phyloP scores from a whole-genome alignment of 2,113 vertebrate species.

The Muntiacus reevesi region DNA sequence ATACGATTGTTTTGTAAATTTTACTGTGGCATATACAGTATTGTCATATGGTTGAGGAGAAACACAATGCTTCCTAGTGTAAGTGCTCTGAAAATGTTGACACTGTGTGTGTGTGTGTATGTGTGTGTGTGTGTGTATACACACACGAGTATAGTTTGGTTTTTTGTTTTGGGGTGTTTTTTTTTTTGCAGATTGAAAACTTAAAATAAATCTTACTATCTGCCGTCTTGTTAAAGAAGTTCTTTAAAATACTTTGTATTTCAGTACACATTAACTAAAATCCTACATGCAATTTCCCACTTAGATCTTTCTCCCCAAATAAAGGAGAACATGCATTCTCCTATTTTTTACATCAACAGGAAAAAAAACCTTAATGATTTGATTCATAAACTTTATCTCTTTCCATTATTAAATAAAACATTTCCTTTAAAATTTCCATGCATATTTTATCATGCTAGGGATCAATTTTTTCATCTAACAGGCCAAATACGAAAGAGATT shows the following conservation, averaged over 20 bases:
- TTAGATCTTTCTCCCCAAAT: neutral
- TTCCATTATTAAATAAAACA: neutral
- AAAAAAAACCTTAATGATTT: neutral
- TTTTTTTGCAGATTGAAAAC: slow-evolving; percentile 76
- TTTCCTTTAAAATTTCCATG: neutral
- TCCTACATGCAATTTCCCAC: neutral
- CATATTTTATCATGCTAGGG: neutral
- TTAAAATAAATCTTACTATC: slow-evolving; percentile 79
- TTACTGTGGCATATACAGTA: slow-evolving; percentile 51
- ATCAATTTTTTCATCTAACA: neutral
- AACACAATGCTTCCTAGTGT: slow-evolving; percentile 52
- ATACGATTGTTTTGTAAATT: slow-evolving; percentile 59
- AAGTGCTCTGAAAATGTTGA: slow-evolving; percentile 74
- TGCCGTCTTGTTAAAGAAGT: slow-evolving; percentile 65
- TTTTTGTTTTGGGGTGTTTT: neutral
- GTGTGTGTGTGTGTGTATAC: neutral
- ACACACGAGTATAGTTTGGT: neutral
- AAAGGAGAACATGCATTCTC: neutral
- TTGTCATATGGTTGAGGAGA: slow-evolving; percentile 49
- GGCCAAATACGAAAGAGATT: neutral
- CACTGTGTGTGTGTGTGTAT: slow-evolving; percentile 55
- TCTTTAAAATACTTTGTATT: slow-evolving; percentile 56
- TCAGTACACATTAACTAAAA: slow-evolving; percentile 5
- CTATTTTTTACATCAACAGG: neutral
- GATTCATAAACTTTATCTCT: neutral